Percentiles rank a stretch among this genome's conserved stretches.
Evolutionary conservation across 2,797 vertebrate species (phyloP).

Genomic region (Danio kyathit): DNA sequence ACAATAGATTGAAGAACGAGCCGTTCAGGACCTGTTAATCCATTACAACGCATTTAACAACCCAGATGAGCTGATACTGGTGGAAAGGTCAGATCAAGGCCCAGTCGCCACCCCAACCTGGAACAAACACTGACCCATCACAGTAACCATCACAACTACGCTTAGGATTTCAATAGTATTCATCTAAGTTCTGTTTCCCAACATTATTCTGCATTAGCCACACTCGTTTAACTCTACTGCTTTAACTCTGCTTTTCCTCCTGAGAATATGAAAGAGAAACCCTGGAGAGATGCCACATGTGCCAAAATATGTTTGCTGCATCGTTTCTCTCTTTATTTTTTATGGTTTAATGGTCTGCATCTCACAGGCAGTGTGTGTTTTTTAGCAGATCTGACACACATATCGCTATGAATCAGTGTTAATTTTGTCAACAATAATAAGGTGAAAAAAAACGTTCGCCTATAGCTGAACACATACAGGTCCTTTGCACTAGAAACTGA

Average conservation of each 20-base stretch:
- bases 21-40: slow-evolving; percentile 92
- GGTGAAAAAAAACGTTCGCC: too few species aligned
- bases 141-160: background rate
- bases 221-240: background rate
- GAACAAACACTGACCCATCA: slow-evolving; percentile 88
- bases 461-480: too few species aligned
- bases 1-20: slow-evolving; percentile 91
- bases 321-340: background rate
- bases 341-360: background rate
- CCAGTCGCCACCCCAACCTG: slow-evolving; percentile 92
- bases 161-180: slow-evolving; percentile 41
- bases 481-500: too few species aligned
- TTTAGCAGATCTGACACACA: background rate
- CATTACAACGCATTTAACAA: slow-evolving; percentile 90
- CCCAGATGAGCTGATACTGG: slow-evolving; percentile 92
- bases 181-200: background rate
- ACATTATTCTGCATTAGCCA: background rate
- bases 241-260: background rate
- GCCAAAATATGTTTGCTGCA: slow-evolving; percentile 32
- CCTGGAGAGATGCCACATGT: background rate
- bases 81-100: slow-evolving; percentile 90
- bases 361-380: slow-evolving; percentile 22
- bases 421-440: too few species aligned
- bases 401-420: background rate
- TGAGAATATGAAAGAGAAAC: too few species aligned